Percentiles rank a stretch among this genome's conserved stretches.
Evolutionary conservation across 2,888 invertebrate species (phyloP).

Genomic region (Plusia festucae): DNA sequence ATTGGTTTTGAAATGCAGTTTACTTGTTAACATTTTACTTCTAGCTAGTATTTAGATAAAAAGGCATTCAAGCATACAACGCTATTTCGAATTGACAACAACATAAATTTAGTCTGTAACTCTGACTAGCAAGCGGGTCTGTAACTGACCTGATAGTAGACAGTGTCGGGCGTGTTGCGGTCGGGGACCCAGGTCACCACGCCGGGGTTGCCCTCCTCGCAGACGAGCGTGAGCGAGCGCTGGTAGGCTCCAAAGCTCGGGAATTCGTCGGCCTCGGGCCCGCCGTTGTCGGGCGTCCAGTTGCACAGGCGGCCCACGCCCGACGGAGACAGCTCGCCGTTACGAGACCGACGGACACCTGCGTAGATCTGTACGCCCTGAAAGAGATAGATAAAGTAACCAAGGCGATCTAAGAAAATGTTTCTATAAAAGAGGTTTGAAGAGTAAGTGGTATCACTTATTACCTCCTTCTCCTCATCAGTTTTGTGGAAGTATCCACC

Average conservation of each 20-base stretch:
- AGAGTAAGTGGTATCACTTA: no score
- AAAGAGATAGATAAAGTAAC: not conserved
- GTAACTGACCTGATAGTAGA: constrained; percentile 95
- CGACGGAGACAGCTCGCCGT: constrained; percentile 92
- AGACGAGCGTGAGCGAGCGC: constrained; percentile 94
- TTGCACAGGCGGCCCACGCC: constrained; percentile 96
- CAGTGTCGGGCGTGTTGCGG: constrained; percentile 95
- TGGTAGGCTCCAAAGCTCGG: constrained; percentile 97
- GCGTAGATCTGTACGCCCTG: constrained; percentile 95
- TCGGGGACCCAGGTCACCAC: constrained; percentile 97
- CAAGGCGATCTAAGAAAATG: no score
- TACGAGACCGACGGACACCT: constrained; percentile 92
- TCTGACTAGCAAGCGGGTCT: not conserved
- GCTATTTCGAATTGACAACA: no score
- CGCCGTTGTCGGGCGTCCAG: constrained; percentile 94
- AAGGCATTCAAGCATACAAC: no score
- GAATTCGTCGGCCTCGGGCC: constrained; percentile 94
- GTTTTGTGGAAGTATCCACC: constrained; percentile 96
- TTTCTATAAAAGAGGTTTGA: no score
- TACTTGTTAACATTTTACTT: not conserved
- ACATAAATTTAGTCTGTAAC: no score
- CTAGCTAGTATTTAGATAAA: not conserved
- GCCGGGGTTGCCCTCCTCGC: constrained; percentile 95
- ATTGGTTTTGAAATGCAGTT: not conserved
- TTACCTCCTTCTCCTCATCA: constrained; percentile 94